Evolutionary conservation across 2,797 vertebrate genomes (phyloP), one percentile per base, ranked within the genome.

Genomic region (Gila robusta): DNA sequence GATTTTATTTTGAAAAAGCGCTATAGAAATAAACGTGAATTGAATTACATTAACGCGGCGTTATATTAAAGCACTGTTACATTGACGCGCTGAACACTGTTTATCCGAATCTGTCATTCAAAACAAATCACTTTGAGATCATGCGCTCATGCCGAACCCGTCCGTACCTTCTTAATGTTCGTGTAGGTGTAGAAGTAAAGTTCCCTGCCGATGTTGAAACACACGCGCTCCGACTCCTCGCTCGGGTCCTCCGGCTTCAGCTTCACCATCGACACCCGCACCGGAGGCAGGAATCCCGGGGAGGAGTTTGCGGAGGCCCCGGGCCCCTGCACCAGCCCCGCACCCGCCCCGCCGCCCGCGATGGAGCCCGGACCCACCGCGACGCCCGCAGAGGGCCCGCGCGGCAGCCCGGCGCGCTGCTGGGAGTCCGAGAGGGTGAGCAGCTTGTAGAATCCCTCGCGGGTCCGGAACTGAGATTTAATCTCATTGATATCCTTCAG

Each of bases 391-490:
- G 91, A 92, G 79, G 92, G 93, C 88, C 91, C 96, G 92, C 91
- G 95, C 88, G 88, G 91, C 90, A 95, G 92, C 8, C 96, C 95
- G 90, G 95, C 94, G 89, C 96, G 94, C 93, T 97, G 96, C 90
- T 96, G 94, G n/a, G 96, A 96, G 88, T 96, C 96, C 1, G 97
- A 96, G 89, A 97, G 96, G 73, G 97, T 97, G 81, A 98, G 96
- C 94, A 98, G 96, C 89, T 97, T 97, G 95, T 98, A 98, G 90
- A 97, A 97, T 79, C 97, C 97, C 93, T 98, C 97, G 76, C 97
- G 95, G 91, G 97, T 98, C 89, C 97, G 95, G 93, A 98, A 98
- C 95, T 97, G 97, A 79, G 96, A 97, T 94, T 98, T 98, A 93
- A 98, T 97, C 93, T 98, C 97, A 94, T 96, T 96, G 91, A 96